phyloP scores from a whole-genome alignment of 2,113 vertebrate species.

The Strix aluco region DNA sequence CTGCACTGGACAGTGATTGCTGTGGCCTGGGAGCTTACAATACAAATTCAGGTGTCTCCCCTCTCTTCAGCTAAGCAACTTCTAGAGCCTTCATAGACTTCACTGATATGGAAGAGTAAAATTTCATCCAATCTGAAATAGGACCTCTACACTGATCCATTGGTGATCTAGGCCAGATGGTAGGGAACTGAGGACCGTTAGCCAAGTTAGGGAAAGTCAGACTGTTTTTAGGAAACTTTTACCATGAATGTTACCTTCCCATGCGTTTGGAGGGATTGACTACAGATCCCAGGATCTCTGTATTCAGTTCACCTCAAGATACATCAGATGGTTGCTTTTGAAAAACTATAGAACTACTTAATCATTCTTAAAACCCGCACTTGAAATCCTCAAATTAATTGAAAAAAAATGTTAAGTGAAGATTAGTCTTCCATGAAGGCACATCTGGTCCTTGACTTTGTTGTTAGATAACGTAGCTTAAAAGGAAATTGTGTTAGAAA shows the following conservation, averaged over 20 bases:
- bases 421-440: background rate
- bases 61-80: background rate
- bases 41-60: background rate
- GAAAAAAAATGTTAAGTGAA: background rate
- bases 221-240: background rate
- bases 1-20: background rate
- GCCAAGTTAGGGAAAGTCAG: background rate
- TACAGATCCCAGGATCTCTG: background rate
- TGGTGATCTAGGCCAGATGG: background rate
- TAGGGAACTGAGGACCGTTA: background rate
- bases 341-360: background rate
- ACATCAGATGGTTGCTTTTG: background rate
- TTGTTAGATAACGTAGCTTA: background rate
- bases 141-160: background rate
- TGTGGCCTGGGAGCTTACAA: background rate
- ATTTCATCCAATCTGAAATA: rapidly evolving
- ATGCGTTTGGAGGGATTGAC: background rate
- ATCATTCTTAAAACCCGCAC: background rate
- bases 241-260: background rate
- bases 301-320: background rate
- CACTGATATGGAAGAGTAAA: background rate
- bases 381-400: background rate
- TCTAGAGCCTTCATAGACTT: background rate
- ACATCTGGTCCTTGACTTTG: rapidly evolving
- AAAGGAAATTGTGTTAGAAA: background rate